A percentile compares a stretch with the other conserved stretches of the same genome.
phyloP scores from a whole-genome alignment of 2,888 invertebrate genomes.

The Eupithecia centaureata region DNA sequence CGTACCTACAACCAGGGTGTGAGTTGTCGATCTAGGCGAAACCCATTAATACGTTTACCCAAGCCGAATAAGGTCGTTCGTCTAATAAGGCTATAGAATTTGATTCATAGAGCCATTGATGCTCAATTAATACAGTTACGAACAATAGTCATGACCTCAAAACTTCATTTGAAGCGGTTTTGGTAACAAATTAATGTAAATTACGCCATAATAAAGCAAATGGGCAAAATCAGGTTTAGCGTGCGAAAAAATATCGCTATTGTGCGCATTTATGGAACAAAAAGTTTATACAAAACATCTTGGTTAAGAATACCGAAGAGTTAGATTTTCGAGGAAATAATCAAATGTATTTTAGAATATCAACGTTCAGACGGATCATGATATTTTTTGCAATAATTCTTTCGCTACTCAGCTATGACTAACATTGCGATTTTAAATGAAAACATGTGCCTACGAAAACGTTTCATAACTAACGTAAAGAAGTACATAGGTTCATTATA shows the following conservation, averaged over 20 bases:
- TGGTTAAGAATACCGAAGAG: not conserved
- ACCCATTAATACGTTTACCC: constrained; percentile 16
- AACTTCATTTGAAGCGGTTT: constrained; percentile 47
- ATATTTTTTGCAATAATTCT: constrained; percentile 1
- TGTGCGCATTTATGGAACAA: constrained; percentile 53
- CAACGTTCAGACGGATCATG: not conserved
- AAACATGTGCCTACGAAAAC: not conserved
- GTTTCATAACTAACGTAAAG: not conserved
- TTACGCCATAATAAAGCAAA: constrained; percentile 68
- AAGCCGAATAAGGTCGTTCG: not conserved
- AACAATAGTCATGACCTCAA: constrained; percentile 57
- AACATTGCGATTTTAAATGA: not conserved
- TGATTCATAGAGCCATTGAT: constrained; percentile 51
- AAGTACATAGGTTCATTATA: not conserved
- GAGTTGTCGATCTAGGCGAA: constrained; percentile 3
- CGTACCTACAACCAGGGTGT: not conserved
- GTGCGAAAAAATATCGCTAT: constrained; percentile 70
- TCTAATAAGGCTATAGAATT: constrained; percentile 28
- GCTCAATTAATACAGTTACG: constrained; percentile 52
- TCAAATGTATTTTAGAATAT: not conserved
- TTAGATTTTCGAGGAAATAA: constrained; percentile 13
- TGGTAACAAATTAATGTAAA: constrained; percentile 64
- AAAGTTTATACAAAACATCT: constrained; percentile 38
- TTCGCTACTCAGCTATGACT: constrained; percentile 3
- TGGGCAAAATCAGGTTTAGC: constrained; percentile 59